Evolutionary conservation across 2,888 invertebrate genomes (phyloP).

Genomic region (Molorchus minor): DNA sequence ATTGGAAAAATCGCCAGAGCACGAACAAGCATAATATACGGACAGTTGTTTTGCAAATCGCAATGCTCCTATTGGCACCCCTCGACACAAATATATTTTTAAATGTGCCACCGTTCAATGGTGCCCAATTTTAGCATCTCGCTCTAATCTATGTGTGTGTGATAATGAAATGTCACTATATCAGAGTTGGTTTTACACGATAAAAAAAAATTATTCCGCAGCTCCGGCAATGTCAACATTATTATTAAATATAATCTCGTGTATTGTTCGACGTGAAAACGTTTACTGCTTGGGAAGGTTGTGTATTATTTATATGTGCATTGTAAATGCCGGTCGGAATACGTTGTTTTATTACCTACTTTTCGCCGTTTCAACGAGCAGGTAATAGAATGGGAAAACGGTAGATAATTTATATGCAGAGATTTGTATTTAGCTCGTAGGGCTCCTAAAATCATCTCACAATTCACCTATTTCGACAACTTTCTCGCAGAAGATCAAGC

Average conservation of each 20-base stretch:
- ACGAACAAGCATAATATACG: constrained; percentile 32
- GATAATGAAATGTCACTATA: constrained; percentile 47
- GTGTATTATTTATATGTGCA: constrained; percentile 38
- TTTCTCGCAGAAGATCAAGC: too few species aligned
- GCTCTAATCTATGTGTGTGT: constrained; percentile 45
- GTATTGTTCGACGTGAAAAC: constrained; percentile 43
- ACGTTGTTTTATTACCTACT: constrained; percentile 19
- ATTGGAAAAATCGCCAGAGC: constrained; percentile 36
- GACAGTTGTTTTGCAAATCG: constrained; percentile 37
- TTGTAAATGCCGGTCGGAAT: constrained; percentile 23
- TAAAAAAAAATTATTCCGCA: constrained; percentile 23
- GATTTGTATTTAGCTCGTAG: too few species aligned
- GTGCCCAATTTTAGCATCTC: constrained; percentile 46
- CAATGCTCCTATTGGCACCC: constrained; percentile 3
- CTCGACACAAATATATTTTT: constrained; percentile 19
- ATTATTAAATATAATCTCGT: constrained; percentile 41
- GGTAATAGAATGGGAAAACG: too few species aligned
- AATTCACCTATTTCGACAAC: too few species aligned
- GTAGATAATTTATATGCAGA: too few species aligned
- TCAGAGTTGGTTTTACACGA: constrained; percentile 40
- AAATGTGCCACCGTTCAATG: constrained; percentile 40
- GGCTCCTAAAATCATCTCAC: too few species aligned
- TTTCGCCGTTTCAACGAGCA: constrained; percentile 4
- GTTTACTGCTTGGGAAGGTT: constrained; percentile 35
- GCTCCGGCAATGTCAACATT: constrained; percentile 38